Evolutionary conservation across 2,113 vertebrate species (phyloP), one percentile per base, ranked within the genome.

Genomic region (Entomyzon cyanotis): DNA sequence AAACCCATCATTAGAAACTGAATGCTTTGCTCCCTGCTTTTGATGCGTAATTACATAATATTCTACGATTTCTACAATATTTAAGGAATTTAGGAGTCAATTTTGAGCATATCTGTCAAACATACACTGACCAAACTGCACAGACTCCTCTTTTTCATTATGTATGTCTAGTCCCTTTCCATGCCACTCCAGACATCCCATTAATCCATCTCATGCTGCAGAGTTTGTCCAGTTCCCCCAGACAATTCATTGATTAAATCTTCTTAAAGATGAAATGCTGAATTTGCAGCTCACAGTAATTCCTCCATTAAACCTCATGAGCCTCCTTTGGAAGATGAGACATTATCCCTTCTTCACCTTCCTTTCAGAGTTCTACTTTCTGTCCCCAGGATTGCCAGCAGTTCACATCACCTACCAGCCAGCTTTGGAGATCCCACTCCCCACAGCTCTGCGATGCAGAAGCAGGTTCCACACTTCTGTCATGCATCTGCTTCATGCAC

Each of bases 381-480:
- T 53, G 6, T 70, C 8, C 23, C 20, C n/a, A 60, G n/a, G 41
- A 56, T 39, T 77, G 9, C 19, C 49, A 64, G 44, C 31, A 71
- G 18, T 46, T 31, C 17, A 5, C 13, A 35, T 31, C 41, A 65
- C n/a, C 25, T 12, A 42, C 42, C 33, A 39, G 42, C 12, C 27
- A 60, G 10, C 65, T 82, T 70, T 12, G 7, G 50, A 59, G 63
- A 85, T 39, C 9, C 20, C 11, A 16, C 5, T 11, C 18, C 4
- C n/a, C 25, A n/a, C 1, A 0, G 13, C n/a, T 41, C 47, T 22
- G 24, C 0, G 0, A 47, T 24, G 13, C 15, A 81, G 64, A 50
- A 70, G 25, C 30, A 67, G 60, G 15, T 58, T 39, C 31, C 52
- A 41, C 7, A 55, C 15, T 12, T 58, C 49, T 6, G 2, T n/a